phyloP scores from a whole-genome alignment of 2,888 invertebrate species.

The Argyresthia albistria region DNA sequence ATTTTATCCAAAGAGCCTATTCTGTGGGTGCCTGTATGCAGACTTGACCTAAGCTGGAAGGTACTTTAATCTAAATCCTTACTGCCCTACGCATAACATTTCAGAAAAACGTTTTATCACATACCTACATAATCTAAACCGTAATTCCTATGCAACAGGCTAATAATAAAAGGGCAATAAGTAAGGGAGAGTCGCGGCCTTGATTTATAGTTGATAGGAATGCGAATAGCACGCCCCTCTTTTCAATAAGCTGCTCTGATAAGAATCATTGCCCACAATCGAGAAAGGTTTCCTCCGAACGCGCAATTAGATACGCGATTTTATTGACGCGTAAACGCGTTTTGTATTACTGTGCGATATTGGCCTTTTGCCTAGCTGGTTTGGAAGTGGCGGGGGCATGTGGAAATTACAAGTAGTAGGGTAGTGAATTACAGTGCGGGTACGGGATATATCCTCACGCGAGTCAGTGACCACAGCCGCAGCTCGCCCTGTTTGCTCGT shows the following conservation, averaged over 20 bases:
- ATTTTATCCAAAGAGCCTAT: too few relatives aligned
- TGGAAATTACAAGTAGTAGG: too few relatives aligned
- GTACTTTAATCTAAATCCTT: too few relatives aligned
- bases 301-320: constrained; percentile 45
- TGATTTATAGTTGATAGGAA: constrained; percentile 65
- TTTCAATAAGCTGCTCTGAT: constrained; percentile 60
- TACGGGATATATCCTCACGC: too few relatives aligned
- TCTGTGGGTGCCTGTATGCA: too few relatives aligned
- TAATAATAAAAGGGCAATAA: constrained; percentile 57
- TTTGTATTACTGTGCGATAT: too few relatives aligned
- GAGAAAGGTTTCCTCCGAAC: constrained; percentile 20
- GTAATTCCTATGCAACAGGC: constrained; percentile 27
- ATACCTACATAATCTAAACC: neutral
- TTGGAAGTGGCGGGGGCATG: too few relatives aligned
- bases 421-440: too few relatives aligned
- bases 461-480: too few relatives aligned
- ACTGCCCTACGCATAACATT: neutral
- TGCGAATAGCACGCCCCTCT: constrained; percentile 35
- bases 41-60: too few relatives aligned
- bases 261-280: constrained; percentile 49
- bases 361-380: too few relatives aligned
- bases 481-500: too few relatives aligned
- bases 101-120: neutral
- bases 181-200: constrained; percentile 33
- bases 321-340: neutral